Conservation (phyloP, 2,888 invertebrate genomes). For the Dryococelus australis region DNA sequence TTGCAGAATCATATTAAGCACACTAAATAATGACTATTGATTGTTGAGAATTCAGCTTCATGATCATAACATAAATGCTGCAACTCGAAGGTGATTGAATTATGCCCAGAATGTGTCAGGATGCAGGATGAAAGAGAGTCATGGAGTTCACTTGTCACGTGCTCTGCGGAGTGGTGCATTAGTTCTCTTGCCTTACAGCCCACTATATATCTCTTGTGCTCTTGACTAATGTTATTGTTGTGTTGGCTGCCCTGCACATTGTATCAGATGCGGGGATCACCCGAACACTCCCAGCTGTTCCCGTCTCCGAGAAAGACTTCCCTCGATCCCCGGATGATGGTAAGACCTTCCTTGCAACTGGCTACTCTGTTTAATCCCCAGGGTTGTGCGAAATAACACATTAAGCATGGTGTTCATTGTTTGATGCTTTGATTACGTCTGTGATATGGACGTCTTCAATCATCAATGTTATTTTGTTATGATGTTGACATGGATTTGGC, state of each 20-base stretch:
- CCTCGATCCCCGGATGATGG: constrained; percentile 74
- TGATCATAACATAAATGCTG: neutral
- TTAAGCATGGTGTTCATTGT: neutral
- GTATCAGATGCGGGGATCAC: constrained; percentile 63
- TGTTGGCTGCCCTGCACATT: constrained; percentile 21
- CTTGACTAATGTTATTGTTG: constrained; percentile 19
- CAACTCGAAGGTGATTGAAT: neutral
- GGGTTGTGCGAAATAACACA: neutral
- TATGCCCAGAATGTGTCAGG: neutral
- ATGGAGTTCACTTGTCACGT: neutral
- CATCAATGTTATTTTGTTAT: neutral
- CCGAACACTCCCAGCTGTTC: constrained; percentile 64
- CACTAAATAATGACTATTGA: neutral
- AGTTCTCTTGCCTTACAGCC: neutral
- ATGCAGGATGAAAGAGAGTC: neutral
- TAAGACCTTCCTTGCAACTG: constrained; percentile 59
- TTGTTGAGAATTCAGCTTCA: neutral
- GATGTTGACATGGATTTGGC: neutral
- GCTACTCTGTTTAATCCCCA: neutral
- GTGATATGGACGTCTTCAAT: neutral
- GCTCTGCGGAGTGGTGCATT: neutral
- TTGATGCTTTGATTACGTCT: neutral
- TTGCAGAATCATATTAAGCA: too few species aligned
- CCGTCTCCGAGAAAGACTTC: constrained; percentile 67
- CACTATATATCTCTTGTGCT: constrained; percentile 20